Evolutionary conservation across 1,140 invertebrate genomes (phyloP), one percentile per base, ranked within the genome.

Genomic region (Diploscapter pachys): DNA sequence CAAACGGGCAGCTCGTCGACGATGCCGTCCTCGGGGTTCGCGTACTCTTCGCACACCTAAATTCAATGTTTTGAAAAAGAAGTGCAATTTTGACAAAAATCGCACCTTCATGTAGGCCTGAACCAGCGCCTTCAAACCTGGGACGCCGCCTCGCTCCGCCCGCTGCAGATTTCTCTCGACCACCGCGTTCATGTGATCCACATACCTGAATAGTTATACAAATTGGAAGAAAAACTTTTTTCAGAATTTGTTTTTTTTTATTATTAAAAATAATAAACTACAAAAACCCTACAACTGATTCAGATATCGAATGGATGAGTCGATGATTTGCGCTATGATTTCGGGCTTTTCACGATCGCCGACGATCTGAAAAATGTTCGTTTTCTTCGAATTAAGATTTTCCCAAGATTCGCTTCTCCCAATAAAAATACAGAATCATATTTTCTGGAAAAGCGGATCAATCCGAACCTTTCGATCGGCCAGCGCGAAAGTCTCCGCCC

Each of bases 71-170:
- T 59, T 11, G 57, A 11, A 59, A 31, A 9, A 59, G n/a, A 59
- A 9, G 57, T 59, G 57, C 57, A 70, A 59, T 59, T 71, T 71
- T 2, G 55, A 56, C 6, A 11, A 69, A 69, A 50, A 50, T 55
- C 2, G 59, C 49, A 73, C 72, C 53, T 76, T 76, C 52, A 76
- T 63, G 66, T 54, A 76, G 2, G 75, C 75, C 8, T 54, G 55
- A 50, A 76, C 70, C 49, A 76, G 63, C 31, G 62, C 61, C 31
- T 54, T 55, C 2, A 59, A 59, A 5, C 69, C 69, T 31, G 75
- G 75, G 48, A 76, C 51, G 48, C 75, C 75, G 50, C 75, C 75
- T 59, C 69, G 50, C 50, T 72, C 68, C 50, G 75, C 75, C 2
- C 65, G 31, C 57, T 76, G 57, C 5, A 72, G 63, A 66, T 66